Conservation (phyloP, 2,888 invertebrate genomes). For the Prosapia bicincta region DNA sequence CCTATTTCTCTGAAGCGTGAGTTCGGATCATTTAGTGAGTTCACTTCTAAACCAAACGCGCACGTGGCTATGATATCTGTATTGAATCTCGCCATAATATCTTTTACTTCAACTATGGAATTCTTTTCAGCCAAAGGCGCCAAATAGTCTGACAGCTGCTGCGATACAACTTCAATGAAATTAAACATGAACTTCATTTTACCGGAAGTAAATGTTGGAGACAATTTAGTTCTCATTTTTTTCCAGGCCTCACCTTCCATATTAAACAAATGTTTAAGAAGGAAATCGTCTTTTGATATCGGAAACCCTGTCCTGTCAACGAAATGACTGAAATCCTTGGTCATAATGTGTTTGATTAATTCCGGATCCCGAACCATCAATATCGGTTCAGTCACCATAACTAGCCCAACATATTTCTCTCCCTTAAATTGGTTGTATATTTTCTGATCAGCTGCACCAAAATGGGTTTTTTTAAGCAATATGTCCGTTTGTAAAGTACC, state of each 20-base stretch:
- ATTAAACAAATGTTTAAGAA: conserved; percentile 47
- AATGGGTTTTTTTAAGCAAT: too few relatives aligned
- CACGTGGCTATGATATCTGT: conserved; percentile 52
- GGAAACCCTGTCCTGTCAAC: conserved; percentile 48
- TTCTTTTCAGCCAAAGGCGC: conserved; percentile 19
- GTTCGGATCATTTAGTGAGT: conserved; percentile 44
- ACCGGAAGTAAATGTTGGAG: conserved; percentile 54
- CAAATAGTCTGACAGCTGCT: conserved; percentile 44
- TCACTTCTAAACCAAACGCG: conserved; percentile 50
- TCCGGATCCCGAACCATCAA: conserved; percentile 49
- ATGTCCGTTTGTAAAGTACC: too few relatives aligned
- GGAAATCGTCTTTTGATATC: conserved; percentile 43
- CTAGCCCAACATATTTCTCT: too few relatives aligned
- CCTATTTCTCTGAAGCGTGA: conserved; percentile 47
- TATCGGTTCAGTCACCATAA: conserved; percentile 50
- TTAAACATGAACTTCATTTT: conserved; percentile 54
- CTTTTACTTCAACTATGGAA: conserved; percentile 46
- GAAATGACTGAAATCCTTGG: conserved; percentile 51
- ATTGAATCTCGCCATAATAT: conserved; percentile 48
- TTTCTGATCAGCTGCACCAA: too few relatives aligned
- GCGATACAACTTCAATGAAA: conserved; percentile 47
- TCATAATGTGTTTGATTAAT: conserved; percentile 49
- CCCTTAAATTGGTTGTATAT: too few relatives aligned
- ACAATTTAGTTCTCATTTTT: conserved; percentile 50
- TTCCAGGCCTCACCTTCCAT: conserved; percentile 54